Evolutionary conservation across 2,888 invertebrate genomes (phyloP).

Genomic region (Ornithoptera priamus): DNA sequence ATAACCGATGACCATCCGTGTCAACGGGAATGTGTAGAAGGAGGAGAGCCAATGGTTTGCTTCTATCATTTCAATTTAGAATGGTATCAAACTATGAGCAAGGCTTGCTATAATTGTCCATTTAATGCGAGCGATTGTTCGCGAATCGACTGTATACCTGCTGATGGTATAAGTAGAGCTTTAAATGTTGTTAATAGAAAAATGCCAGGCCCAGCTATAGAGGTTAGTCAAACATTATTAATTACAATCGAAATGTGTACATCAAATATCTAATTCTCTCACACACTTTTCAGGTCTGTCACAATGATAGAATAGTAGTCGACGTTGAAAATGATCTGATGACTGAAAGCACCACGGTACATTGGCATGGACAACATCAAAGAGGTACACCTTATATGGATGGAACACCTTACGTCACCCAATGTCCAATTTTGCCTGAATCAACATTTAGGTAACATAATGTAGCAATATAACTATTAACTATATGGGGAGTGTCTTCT

Average conservation of each 20-base stretch:
- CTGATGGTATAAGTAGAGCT: conserved; percentile 88
- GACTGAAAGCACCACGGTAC: conserved; percentile 91
- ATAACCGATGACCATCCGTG: conserved; percentile 80
- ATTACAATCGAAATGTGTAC: not conserved
- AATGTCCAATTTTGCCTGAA: conserved; percentile 90
- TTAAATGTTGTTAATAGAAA: conserved; percentile 90
- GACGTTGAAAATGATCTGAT: conserved; percentile 89
- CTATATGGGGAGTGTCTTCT: not conserved
- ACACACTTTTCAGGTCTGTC: conserved; percentile 84
- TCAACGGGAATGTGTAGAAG: conserved; percentile 82
- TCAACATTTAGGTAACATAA: conserved; percentile 81
- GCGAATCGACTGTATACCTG: conserved; percentile 89
- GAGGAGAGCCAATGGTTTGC: conserved; percentile 83
- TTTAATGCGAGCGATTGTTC: conserved; percentile 86
- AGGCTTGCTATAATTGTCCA: conserved; percentile 93
- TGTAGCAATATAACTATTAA: not conserved
- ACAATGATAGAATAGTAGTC: conserved; percentile 90
- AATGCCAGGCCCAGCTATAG: conserved; percentile 92
- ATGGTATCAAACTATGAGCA: conserved; percentile 92
- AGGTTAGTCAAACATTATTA: conserved; percentile 73
- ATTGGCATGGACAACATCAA: conserved; percentile 96
- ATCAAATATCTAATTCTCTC: not conserved
- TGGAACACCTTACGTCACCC: conserved; percentile 91
- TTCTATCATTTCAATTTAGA: conserved; percentile 87
- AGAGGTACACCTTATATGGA: conserved; percentile 91